These are phyloP conservation scores for Sciurus niger DNA, from an alignment of 2,113 vertebrate species.

Conservation along the genomic window DNA sequence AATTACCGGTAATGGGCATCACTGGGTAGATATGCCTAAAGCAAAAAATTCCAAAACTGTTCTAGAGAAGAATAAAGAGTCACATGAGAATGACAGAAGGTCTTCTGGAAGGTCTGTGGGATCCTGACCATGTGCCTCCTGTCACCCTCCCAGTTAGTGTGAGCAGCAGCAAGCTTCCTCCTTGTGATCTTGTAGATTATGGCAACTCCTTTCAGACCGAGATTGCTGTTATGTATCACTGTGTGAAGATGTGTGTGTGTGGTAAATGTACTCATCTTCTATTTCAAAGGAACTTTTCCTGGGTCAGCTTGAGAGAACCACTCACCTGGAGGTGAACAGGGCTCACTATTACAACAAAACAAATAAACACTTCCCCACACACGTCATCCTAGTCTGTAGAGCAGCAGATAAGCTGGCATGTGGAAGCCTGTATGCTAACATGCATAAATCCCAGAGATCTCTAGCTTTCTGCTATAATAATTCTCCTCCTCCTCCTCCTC, in stretches of 20 bases:
- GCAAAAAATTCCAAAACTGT: background rate
- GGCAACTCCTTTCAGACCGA: background rate
- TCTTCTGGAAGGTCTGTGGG: background rate
- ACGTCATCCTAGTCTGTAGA: background rate
- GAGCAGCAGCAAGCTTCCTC: fast-evolving
- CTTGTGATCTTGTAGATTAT: background rate
- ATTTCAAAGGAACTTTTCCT: background rate
- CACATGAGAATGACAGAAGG: background rate
- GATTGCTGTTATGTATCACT: background rate
- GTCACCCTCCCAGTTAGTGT: background rate
- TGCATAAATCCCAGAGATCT: background rate
- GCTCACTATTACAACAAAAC: background rate
- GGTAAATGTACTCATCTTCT: background rate
- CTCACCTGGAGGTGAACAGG: background rate
- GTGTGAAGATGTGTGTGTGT: background rate
- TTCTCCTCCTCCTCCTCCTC: background rate
- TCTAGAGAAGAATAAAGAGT: background rate
- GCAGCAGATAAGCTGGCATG: background rate
- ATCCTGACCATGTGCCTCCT: background rate
- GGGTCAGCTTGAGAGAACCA: background rate
- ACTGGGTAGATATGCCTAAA: background rate
- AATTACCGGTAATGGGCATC: background rate
- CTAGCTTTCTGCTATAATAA: background rate
- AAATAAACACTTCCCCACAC: background rate
- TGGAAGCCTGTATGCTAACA: background rate